These are phyloP conservation scores for Nephila pilipes DNA, from an alignment of 1,140 invertebrate species.

Conservation along the genomic window DNA sequence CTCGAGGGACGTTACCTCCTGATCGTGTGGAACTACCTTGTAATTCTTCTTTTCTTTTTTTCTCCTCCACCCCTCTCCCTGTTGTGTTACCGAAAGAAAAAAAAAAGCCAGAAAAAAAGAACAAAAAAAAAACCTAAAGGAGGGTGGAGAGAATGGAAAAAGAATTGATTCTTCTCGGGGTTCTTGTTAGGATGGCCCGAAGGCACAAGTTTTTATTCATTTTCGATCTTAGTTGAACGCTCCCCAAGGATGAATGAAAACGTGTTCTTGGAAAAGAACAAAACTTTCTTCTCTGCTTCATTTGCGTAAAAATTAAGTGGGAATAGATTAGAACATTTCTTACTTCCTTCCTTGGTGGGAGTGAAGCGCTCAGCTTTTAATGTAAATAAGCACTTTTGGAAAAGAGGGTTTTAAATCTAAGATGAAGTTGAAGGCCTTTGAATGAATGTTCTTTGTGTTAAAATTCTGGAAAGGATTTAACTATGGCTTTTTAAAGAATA, in stretches of 20 bases:
- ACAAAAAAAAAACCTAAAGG: not conserved
- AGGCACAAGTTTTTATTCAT: conserved; percentile 61
- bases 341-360: not conserved
- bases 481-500: too few species aligned
- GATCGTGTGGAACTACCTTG: conserved; percentile 49
- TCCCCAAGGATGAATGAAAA: conserved; percentile 40
- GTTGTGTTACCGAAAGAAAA: conserved; percentile 31
- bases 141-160: conserved; percentile 50
- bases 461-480: too few species aligned
- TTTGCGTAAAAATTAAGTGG: conserved; percentile 70
- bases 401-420: too few species aligned
- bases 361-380: not conserved
- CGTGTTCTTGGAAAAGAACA: conserved; percentile 47
- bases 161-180: conserved; percentile 64
- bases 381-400: not conserved
- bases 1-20: conserved; percentile 49
- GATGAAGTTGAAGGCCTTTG: too few species aligned
- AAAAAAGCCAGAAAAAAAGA: not conserved
- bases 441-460: too few species aligned
- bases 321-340: conserved; percentile 32
- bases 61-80: not conserved
- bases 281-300: conserved; percentile 37
- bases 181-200: conserved; percentile 59
- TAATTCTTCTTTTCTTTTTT: conserved; percentile 40
- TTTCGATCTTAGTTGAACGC: conserved; percentile 51